phyloP scores from a whole-genome alignment of 53 echinoderm and acorn worm species.

The Pentamera pediparva region DNA sequence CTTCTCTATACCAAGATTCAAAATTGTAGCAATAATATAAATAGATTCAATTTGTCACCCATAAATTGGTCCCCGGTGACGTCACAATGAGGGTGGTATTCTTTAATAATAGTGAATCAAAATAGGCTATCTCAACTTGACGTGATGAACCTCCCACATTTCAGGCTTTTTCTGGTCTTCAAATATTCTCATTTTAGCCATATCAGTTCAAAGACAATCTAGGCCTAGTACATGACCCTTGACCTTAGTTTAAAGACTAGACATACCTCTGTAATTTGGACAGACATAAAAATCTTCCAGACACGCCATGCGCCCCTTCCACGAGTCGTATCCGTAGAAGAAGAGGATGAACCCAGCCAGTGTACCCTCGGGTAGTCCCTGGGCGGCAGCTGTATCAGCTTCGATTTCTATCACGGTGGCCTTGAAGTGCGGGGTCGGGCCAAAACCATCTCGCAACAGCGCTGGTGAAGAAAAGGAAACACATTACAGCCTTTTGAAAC shows the following conservation, averaged over 20 bases:
- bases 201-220: background rate
- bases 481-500: no score
- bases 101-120: no score
- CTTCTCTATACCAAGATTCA: no score
- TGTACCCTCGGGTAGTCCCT: background rate
- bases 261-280: slow-evolving; percentile 1
- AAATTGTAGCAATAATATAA: no score
- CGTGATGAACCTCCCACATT: no score
- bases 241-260: background rate
- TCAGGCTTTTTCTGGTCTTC: no score
- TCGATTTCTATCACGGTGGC: background rate
- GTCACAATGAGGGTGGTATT: no score
- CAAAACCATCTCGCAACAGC: background rate
- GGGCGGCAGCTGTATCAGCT: background rate
- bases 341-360: slow-evolving; percentile 6
- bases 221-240: background rate
- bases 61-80: no score
- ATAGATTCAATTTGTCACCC: no score
- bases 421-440: background rate
- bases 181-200: no score
- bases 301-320: slow-evolving; percentile 20
- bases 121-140: no score
- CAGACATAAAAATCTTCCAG: slow-evolving; percentile 11
- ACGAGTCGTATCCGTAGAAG: slow-evolving; percentile 15
- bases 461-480: background rate